These are phyloP conservation scores for Cotesia typhae DNA, from an alignment of 1,140 invertebrate genomes.

Conservation along the genomic window DNA sequence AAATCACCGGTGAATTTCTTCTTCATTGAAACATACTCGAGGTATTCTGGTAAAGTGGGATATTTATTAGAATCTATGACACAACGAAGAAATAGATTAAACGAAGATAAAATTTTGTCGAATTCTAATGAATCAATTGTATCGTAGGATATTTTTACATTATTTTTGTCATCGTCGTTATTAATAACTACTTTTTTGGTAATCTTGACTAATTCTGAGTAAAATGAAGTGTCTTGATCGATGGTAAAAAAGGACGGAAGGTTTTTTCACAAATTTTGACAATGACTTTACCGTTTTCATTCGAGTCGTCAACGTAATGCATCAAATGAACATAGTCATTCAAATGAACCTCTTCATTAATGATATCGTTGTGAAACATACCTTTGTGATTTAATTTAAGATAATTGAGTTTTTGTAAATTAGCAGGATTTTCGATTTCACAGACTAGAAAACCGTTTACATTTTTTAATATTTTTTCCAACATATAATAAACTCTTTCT, in stretches of 20 bases:
- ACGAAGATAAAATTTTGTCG: background rate
- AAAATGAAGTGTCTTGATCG: background rate
- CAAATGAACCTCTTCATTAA: background rate
- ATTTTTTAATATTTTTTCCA: slow-evolving; percentile 1
- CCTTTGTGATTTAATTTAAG: slow-evolving; percentile 4
- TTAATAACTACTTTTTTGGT: background rate
- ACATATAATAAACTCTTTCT: background rate
- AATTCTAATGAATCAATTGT: background rate
- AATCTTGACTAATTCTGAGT: background rate
- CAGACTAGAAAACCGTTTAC: background rate
- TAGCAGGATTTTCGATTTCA: background rate
- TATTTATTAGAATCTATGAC: background rate
- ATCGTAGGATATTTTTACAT: background rate
- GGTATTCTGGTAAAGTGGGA: background rate
- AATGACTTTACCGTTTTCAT: background rate
- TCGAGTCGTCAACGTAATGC: background rate
- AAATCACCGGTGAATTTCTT: background rate
- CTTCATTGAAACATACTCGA: background rate
- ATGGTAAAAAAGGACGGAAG: background rate
- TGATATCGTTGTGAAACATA: background rate
- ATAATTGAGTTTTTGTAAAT: background rate
- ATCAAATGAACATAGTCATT: slow-evolving; percentile 7
- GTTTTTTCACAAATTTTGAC: background rate
- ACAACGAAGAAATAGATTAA: background rate
- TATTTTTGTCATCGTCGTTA: background rate